Evolutionary conservation across 2,888 invertebrate genomes (phyloP), one percentile per base, ranked within the genome.

Genomic region (Ichneumoninae sp.): DNA sequence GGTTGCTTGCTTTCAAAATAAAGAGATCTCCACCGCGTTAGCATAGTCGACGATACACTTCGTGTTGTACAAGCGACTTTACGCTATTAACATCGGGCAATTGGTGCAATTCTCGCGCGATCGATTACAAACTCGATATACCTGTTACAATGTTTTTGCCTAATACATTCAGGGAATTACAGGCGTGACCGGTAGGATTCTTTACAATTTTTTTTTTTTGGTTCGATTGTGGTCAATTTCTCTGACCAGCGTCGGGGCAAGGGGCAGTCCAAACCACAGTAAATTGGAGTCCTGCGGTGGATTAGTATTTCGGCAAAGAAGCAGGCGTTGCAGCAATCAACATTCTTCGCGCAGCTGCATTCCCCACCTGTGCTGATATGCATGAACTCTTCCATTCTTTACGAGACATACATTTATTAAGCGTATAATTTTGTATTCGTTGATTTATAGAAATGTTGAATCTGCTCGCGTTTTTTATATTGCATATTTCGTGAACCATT

Each of bases 91-190:
- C 70, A 81, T 63, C 70, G 50, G 69, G 69, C 63, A 78, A 78
- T 84, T 81, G 77, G 81, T 81, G 84, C 81, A 81, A 84, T 77
- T 69, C 78, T 40, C 40, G 78, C 65, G 81, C 81, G 81, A 78
- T 78, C 63, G 50, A 36, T 47, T 76, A 66, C 50, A 52, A 54
- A 63, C 57, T 50, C 80, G 65, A 77, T 70, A 74, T 69, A 52
- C 63, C 33, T 26, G 22, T 73, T 60, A 83, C 73, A 81, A 54
- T 3, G 13, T 81, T 81, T 81, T 81, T 78, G 54, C 33, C 74
- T 57, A 70, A 77, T n/a, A 81, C 84, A 78, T 75, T 74, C 70
- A 68, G 70, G 84, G 60, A 84, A 70, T 78, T 78, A 75, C 65
- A 36, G 78, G 84, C 84, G 84, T 81, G 84, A 84, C 81, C 69